phyloP scores from a whole-genome alignment of 2,888 invertebrate species.

The Lysandra bellargus region DNA sequence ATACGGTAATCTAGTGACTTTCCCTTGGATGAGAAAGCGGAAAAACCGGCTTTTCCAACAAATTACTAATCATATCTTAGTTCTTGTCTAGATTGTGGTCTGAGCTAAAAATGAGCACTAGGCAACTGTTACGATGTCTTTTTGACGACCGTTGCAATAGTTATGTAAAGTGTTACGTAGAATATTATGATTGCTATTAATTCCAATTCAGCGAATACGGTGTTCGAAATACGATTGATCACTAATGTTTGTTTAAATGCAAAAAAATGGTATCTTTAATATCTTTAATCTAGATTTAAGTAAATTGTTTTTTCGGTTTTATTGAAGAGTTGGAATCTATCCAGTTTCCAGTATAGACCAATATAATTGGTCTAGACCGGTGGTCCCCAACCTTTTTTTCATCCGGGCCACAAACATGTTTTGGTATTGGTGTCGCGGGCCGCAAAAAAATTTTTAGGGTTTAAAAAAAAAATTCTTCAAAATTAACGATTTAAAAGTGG shows the following conservation, averaged over 20 bases:
- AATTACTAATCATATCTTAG: conserved; percentile 9
- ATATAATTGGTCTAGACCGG: no score
- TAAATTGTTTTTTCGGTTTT: no score
- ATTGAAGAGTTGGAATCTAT: no score
- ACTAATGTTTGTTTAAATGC: background rate
- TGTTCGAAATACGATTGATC: background rate
- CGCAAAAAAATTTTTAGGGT: no score
- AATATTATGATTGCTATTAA: background rate
- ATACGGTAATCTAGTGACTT: conserved; percentile 42
- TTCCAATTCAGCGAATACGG: background rate
- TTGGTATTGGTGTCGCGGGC: no score
- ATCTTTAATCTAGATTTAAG: no score
- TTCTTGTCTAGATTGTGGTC: background rate
- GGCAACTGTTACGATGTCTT: background rate
- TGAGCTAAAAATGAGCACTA: conserved; percentile 10
- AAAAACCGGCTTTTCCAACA: conserved; percentile 62
- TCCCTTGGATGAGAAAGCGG: conserved; percentile 65
- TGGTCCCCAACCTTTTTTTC: no score
- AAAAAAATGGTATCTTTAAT: no score
- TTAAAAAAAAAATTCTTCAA: no score
- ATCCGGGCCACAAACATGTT: no score
- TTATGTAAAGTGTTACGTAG: background rate
- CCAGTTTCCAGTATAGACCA: no score
- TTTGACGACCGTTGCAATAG: background rate
- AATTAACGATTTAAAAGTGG: no score